phyloP scores from a whole-genome alignment of 2,113 vertebrate genomes.

The Oreochromis niloticus region DNA sequence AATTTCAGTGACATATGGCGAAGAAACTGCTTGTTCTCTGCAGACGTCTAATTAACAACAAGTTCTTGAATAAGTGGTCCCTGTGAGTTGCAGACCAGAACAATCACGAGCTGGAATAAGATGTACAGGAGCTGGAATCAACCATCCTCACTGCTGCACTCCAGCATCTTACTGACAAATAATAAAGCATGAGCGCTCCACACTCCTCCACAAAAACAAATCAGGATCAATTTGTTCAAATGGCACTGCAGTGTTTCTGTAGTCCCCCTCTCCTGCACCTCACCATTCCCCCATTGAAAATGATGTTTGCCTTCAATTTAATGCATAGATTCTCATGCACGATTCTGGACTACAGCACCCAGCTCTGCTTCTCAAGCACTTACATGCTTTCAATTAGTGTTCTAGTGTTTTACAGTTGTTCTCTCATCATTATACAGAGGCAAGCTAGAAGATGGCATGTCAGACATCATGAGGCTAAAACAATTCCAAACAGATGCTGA shows the following conservation, averaged over 20 bases:
- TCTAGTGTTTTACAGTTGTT: not conserved
- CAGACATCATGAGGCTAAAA: not conserved
- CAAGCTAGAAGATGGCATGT: not conserved
- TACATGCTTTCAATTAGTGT: not conserved
- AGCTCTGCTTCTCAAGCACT: not conserved
- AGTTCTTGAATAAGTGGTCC: conserved; percentile 44
- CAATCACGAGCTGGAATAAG: conserved; percentile 23
- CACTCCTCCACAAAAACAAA: not conserved
- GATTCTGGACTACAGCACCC: not conserved
- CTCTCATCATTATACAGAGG: not conserved
- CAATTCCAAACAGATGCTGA: conserved; percentile 16
- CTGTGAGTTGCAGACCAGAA: conserved; percentile 23
- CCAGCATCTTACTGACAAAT: conserved; percentile 16
- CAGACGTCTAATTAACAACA: conserved; percentile 45
- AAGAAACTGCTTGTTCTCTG: conserved; percentile 26
- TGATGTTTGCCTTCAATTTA: not conserved
- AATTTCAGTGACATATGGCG: conserved; percentile 41
- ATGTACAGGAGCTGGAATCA: conserved; percentile 25
- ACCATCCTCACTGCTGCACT: not conserved
- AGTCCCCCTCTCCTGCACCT: not conserved
- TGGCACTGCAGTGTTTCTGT: not conserved
- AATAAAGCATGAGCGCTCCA: not conserved
- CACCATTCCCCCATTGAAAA: not conserved
- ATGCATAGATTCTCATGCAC: not conserved
- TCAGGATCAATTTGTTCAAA: not conserved